Percentiles rank a stretch among this genome's conserved stretches.
phyloP scores from a whole-genome alignment of 2,113 vertebrate genomes.

The Leucoraja erinaceus region DNA sequence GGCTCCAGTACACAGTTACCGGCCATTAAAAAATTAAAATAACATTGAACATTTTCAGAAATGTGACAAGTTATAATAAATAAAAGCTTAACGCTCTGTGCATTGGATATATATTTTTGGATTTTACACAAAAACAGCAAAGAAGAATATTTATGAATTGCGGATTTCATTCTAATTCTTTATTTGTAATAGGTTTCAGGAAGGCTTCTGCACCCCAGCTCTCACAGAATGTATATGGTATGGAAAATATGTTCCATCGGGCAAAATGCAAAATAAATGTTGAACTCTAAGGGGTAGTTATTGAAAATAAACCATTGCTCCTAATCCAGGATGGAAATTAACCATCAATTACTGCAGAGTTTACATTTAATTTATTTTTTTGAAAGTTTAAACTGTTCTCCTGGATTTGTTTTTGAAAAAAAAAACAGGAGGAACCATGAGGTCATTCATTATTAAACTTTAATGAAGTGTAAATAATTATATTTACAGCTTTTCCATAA shows the following conservation, averaged over 20 bases:
- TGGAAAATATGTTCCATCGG: conserved; percentile 22
- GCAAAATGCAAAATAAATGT: background rate
- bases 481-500: conserved; percentile 32
- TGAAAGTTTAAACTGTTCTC: conserved; percentile 33
- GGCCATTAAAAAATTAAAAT: background rate
- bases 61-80: conserved; percentile 15
- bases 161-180: conserved; percentile 25
- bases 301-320: conserved; percentile 30
- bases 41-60: conserved; percentile 25
- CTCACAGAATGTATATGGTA: background rate
- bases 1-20: background rate
- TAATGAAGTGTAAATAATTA: conserved; percentile 37
- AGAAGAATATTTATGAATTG: conserved; percentile 9
- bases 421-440: background rate
- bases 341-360: conserved; percentile 8
- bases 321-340: conserved; percentile 27
- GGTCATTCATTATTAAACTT: conserved; percentile 32
- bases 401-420: conserved; percentile 15
- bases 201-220: background rate
- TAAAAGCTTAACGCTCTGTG: conserved; percentile 18
- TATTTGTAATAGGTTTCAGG: conserved; percentile 23
- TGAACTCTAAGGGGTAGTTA: conserved; percentile 11
- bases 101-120: conserved; percentile 6
- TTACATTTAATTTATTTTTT: conserved; percentile 29
- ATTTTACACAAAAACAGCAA: conserved; percentile 26